These are phyloP conservation scores for Copidosoma aretas DNA, from an alignment of 2,888 invertebrate genomes.

Conservation along the genomic window DNA sequence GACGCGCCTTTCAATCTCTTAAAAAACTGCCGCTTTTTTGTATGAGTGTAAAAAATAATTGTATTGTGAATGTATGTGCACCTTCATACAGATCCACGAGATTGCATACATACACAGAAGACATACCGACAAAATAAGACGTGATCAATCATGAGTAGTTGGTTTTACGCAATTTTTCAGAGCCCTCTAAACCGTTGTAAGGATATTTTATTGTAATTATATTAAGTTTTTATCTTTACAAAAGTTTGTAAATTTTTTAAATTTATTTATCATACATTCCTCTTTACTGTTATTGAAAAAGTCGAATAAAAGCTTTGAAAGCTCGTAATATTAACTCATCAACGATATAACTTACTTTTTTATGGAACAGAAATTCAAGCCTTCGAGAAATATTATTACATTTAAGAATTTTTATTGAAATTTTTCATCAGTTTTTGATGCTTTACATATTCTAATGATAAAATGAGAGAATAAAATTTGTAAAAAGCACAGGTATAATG, in stretches of 20 bases:
- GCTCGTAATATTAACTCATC: constrained; percentile 12
- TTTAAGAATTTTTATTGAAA: constrained; percentile 24
- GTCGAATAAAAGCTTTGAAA: not conserved
- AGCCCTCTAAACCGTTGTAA: constrained; percentile 32
- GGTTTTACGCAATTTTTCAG: constrained; percentile 25
- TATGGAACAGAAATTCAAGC: no score
- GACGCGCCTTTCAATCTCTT: constrained; percentile 6
- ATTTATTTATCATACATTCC: constrained; percentile 16
- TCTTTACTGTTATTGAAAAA: constrained; percentile 2
- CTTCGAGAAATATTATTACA: not conserved
- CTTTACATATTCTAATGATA: constrained; percentile 38
- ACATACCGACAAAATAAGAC: not conserved
- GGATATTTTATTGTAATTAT: constrained; percentile 37
- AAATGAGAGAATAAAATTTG: constrained; percentile 37
- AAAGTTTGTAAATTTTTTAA: constrained; percentile 36
- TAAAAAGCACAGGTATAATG: constrained; percentile 37
- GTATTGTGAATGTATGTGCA: constrained; percentile 1
- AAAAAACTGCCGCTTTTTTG: constrained; percentile 14
- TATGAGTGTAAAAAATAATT: not conserved
- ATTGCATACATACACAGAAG: no score
- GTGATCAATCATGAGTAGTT: constrained; percentile 30
- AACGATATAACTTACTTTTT: constrained; percentile 5
- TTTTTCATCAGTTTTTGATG: constrained; percentile 26
- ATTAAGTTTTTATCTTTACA: constrained; percentile 38
- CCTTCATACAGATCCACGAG: constrained; percentile 12